Conservation (phyloP, 2,113 vertebrate species). For the Pungitius pungitius region DNA sequence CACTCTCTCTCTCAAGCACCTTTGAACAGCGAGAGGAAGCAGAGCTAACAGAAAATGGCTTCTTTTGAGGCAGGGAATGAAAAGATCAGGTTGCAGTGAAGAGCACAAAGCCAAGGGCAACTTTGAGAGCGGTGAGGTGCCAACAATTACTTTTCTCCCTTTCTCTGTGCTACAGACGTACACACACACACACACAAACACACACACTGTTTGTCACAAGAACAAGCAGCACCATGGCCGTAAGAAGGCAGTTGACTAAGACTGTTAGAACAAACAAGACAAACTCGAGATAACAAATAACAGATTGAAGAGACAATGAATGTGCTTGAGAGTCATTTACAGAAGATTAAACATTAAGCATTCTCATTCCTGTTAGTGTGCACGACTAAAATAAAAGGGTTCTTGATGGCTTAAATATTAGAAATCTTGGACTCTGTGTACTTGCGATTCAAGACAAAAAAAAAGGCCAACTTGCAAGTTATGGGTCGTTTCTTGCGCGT, state of each 20-base stretch:
- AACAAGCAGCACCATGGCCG: conserved; percentile 50
- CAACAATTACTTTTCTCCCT: conserved; percentile 77
- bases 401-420: conserved; percentile 22
- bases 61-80: conserved; percentile 79
- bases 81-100: conserved; percentile 77
- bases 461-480: conserved; percentile 57
- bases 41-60: conserved; percentile 79
- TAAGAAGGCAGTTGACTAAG: conserved; percentile 28
- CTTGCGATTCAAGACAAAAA: conserved; percentile 43
- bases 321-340: not conserved
- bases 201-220: conserved; percentile 50
- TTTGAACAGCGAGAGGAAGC: conserved; percentile 80
- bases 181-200: conserved; percentile 36
- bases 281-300: conserved; percentile 12
- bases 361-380: not conserved
- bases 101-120: conserved; percentile 82
- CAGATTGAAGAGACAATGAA: not conserved
- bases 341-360: conserved; percentile 3
- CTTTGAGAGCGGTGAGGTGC: conserved; percentile 79
- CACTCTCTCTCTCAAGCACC: conserved; percentile 55
- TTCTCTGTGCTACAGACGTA: conserved; percentile 48
- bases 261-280: conserved; percentile 26
- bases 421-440: conserved; percentile 36
- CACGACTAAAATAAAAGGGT: not conserved
- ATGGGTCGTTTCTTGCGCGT: conserved; percentile 56